These are phyloP conservation scores for Hydrocynus forskahlii DNA, from an alignment of 2,797 vertebrate genomes.

Conservation along the genomic window DNA sequence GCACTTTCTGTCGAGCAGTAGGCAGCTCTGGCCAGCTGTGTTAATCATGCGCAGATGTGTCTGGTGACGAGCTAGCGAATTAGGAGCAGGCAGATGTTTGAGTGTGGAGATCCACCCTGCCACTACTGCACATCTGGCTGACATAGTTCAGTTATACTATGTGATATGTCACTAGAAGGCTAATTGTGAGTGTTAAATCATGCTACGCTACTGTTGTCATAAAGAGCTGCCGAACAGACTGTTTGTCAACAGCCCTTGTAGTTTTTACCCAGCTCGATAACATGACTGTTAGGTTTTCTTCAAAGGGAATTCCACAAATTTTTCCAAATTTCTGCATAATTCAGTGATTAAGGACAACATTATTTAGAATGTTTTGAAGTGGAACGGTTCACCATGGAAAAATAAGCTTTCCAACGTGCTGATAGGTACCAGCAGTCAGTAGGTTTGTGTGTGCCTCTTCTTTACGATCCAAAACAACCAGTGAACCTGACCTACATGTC, in stretches of 20 bases:
- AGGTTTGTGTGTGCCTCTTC: too few species aligned
- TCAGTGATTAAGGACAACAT: too few species aligned
- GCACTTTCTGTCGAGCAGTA: constrained; percentile 37
- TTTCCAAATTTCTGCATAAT: too few species aligned
- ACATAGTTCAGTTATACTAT: constrained; percentile 7
- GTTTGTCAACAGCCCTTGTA: background rate
- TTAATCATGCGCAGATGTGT: constrained; percentile 55
- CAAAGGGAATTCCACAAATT: too few species aligned
- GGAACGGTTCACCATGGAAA: too few species aligned
- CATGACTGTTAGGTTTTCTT: background rate
- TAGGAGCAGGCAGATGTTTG: constrained; percentile 49
- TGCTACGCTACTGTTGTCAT: background rate
- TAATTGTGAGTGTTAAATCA: background rate
- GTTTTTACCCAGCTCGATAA: background rate
- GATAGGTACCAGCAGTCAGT: too few species aligned
- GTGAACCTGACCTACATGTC: too few species aligned
- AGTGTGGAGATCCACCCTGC: constrained; percentile 47
- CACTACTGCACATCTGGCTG: constrained; percentile 42
- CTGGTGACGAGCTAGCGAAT: constrained; percentile 21
- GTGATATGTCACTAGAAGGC: background rate
- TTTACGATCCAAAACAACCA: too few species aligned
- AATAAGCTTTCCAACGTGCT: too few species aligned
- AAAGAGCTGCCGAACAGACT: background rate
- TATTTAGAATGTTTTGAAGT: too few species aligned
- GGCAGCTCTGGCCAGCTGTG: constrained; percentile 36